Conservation (phyloP, 2,797 vertebrate species). For the Pangasius larnaudii region DNA sequence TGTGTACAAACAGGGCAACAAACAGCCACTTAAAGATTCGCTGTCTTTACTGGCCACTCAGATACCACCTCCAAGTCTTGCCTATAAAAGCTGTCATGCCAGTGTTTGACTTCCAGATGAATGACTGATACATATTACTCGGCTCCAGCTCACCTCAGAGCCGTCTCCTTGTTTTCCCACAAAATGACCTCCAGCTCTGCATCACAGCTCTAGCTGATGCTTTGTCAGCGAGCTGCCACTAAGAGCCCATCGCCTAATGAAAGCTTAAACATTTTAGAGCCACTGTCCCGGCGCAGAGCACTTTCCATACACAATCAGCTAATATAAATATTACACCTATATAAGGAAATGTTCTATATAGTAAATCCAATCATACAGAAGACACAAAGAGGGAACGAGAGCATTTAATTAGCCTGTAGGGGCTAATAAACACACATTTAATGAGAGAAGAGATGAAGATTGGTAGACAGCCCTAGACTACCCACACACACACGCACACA, state of each 20-base stretch:
- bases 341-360: not conserved
- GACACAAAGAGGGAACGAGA: not conserved
- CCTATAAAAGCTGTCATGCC: conserved; percentile 38
- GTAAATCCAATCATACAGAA: not conserved
- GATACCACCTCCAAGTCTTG: conserved; percentile 7
- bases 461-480: not conserved
- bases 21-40: conserved; percentile 24
- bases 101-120: conserved; percentile 39
- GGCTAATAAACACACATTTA: conserved; percentile 16
- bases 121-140: conserved; percentile 41
- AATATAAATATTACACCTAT: not conserved
- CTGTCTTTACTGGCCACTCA: conserved; percentile 18
- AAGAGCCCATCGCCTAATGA: conserved; percentile 61
- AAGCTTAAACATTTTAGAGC: conserved; percentile 56
- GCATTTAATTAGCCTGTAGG: not conserved
- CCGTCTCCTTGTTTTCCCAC: conserved; percentile 42
- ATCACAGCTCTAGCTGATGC: conserved; percentile 54
- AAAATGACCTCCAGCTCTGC: conserved; percentile 55
- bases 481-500: not conserved
- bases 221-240: conserved; percentile 63
- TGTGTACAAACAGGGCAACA: conserved; percentile 15
- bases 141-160: conserved; percentile 26
- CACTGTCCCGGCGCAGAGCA: conserved; percentile 20
- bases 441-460: conserved; percentile 12
- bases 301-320: not conserved